Evolutionary conservation across 1,140 invertebrate species (phyloP), one percentile per base, ranked within the genome.

Genomic region (Anastrepha ludens): DNA sequence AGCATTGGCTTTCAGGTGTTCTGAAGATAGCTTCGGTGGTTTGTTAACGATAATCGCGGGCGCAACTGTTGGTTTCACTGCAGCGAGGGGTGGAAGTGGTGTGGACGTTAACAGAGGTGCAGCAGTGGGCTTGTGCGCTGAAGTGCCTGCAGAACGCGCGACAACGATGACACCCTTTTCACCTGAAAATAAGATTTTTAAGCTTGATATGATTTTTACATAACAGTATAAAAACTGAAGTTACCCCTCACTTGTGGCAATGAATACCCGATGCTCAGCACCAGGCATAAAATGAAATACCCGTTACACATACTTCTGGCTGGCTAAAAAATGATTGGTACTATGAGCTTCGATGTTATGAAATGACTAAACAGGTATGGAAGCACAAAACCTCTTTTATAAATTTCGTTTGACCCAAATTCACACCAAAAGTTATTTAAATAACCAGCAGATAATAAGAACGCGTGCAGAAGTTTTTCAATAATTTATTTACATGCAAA

Each of bases 51-150:
- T 92, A 88, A 89, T 29, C 3, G 8, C 20, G 17, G 74, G 2
- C 20, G 87, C 58, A 58, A 74, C 50, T 7, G 89, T 88, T 44
- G 67, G 2, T 11, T 91, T 89, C 2, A 13, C 11, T 8, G 13
- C 67, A 70, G 4, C 67, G 3, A 89, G 89, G 0, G 89, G 90
- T 15, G 90, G 90, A 65, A 88, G 88, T 88, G 87, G 70, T 39
- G 91, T 92, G 41, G 91, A 92, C 86, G 89, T 91, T 7, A 88
- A 59, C 60, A 88, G 50, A 1, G 91, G 90, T 4, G 91, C 90
- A 50, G 78, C 64, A 20, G 87, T 90, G 17, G 90, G 87, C 39
- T 81, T 88, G 1, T 44, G 29, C 8, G 85, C 17, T n/a, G 44
- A 17, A 3, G 41, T 55, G 15, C n/a, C 8, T 11, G 60, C 44